Percentiles rank a stretch among this genome's conserved stretches.
Conservation (phyloP, 2,888 invertebrate genomes). For the Morpho deidamia region DNA sequence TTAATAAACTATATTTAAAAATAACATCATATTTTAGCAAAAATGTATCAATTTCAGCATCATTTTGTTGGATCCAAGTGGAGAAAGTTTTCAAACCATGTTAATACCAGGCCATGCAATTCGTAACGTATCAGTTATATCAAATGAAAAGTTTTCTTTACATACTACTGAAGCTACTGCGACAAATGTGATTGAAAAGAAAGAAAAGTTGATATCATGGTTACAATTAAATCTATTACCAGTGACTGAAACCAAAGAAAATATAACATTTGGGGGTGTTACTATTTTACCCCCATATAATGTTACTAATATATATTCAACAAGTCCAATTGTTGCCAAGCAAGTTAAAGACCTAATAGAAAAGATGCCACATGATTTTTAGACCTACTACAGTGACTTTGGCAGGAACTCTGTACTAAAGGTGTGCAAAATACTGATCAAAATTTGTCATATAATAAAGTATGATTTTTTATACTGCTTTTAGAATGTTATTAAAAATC, state of each 20-base stretch:
- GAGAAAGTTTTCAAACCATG: conserved; percentile 37
- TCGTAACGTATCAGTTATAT: conserved; percentile 35
- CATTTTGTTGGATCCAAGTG: conserved; percentile 44
- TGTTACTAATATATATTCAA: conserved; percentile 50
- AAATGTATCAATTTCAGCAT: conserved; percentile 42
- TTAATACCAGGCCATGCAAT: conserved; percentile 60
- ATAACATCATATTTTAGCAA: background rate
- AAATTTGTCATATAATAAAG: too few species aligned
- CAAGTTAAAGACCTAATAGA: conserved; percentile 53
- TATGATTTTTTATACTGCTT: too few species aligned
- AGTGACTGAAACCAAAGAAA: conserved; percentile 45
- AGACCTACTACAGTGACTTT: too few species aligned
- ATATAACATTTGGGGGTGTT: conserved; percentile 52
- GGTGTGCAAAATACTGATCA: too few species aligned
- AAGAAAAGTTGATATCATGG: conserved; percentile 50
- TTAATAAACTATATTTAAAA: too few species aligned
- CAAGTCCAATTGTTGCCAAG: conserved; percentile 52
- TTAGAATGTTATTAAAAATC: too few species aligned
- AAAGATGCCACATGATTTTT: conserved; percentile 51
- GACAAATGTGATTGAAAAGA: conserved; percentile 36
- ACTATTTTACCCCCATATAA: conserved; percentile 53
- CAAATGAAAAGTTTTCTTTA: conserved; percentile 29
- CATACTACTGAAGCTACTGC: conserved; percentile 23
- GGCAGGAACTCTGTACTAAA: too few species aligned
- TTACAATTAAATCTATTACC: conserved; percentile 52